Base-by-base conservation (phyloP, 2,888 invertebrate species). In the Phanerotoma sp. region DNA sequence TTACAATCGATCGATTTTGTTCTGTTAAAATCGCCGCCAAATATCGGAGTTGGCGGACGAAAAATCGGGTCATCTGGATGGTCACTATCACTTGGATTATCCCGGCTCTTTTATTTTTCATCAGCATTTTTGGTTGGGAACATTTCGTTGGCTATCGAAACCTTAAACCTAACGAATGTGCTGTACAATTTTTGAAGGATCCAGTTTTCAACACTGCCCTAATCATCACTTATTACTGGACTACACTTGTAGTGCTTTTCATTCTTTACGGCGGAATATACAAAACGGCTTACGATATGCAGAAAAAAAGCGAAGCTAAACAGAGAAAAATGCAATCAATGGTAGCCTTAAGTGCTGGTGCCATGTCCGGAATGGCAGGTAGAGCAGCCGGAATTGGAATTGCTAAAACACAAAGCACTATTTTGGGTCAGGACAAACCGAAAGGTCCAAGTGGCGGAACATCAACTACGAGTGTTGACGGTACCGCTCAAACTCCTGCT, bases 41-140 rank as follows among this genome's bases (percentile, higher is more conserved):
- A 68, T 99, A 99, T 74, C 84, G 98, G 61, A 90, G 93, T 68
- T 99, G 99, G 99, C 83, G 97, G 50, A 96, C 97, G 4, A 93
- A 96, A 72, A 88, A 88, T 60, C 86, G 92, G 66, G 96, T 97
- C 11, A 87, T 96, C 58, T 91, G 91, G 84, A 96, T 97, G 93
- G 93, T 97, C 2, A 90, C 92, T 4, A 88, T 95, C 40, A 96
- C 96, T 0, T 98, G 97, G 97, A 91, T 96, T 51, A 90, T 99
- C 66, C 99, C 99, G 42, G 92, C 95, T 1, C 80, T 96, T 54
- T 81, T 99, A 9, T 99, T 99, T 79, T 98, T 98, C 79, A 94
- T 95, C 63, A 95, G 96, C 60, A 98, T 99, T 65, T 96, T 99
- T 73, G 98, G 98, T 38, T 99, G 98, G 96, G 97, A 97, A 74